Evolutionary conservation across 53 echinoderm and acorn worm species (phyloP).

Genomic region (Temnopleurus reevesii): DNA sequence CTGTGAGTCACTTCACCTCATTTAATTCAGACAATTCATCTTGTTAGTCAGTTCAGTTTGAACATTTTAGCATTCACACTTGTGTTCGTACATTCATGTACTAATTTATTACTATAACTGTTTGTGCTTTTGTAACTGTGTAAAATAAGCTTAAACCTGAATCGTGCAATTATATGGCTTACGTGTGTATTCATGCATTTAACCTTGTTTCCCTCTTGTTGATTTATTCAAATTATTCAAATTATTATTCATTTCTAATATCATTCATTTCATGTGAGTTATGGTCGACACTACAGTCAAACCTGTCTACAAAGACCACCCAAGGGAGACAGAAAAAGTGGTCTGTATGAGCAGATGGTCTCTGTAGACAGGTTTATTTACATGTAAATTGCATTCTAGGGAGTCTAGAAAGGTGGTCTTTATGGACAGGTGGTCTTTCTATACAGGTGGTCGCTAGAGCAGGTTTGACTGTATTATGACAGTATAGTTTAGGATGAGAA

Average conservation of each 20-base stretch:
- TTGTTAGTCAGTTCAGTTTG: background rate
- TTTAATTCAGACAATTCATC: background rate
- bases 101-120: no score
- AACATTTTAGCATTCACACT: background rate
- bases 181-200: background rate
- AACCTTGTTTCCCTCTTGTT: background rate
- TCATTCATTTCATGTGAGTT: background rate
- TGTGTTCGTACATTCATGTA: no score
- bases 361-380: no score
- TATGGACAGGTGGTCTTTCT: no score
- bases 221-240: background rate
- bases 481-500: no score
- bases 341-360: background rate
- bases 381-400: no score
- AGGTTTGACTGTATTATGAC: no score
- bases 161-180: constrained; percentile 7
- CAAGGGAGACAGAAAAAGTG: no score
- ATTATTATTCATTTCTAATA: no score
- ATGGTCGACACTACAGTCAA: background rate
- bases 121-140: background rate
- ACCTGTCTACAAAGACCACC: no score
- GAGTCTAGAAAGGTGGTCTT: no score
- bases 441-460: no score
- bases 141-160: background rate
- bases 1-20: background rate